Evolutionary conservation across 2,797 vertebrate genomes (phyloP), one percentile per base, ranked within the genome.

Genomic region (Brotula barbata): DNA sequence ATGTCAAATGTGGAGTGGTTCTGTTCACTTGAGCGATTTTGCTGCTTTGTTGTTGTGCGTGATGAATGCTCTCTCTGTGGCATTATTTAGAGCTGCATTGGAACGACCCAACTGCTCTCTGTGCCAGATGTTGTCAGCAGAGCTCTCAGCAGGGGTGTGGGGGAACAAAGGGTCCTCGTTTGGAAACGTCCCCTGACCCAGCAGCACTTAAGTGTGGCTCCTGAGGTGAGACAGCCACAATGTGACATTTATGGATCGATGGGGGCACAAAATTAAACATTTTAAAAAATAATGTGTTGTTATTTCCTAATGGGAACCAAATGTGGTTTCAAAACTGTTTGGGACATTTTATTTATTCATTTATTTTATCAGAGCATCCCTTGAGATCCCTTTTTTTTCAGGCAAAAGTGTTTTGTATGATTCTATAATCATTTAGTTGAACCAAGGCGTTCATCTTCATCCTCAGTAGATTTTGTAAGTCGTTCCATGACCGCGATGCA

Each of bases 11-110:
- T 69, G 68, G 58, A 54, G 54, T 11, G 21, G 48, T 51, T 63
- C 48, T 22, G 6, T 1, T 44, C 3, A 19, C 46, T 53, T 67
- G 64, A 68, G 52, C 73, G 60, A n/a, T 71, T 28, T 41, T 25
- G n/a, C 34, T 72, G 22, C 47, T 57, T 46, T 20, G 31, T 40
- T 58, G 7, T 72, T 68, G 25, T 20, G 23, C 1, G 69, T 68
- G 43, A 73, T 61, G 70, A 64, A 39, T n/a, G 1, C 62, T 68
- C 43, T 2, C 36, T 49, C 36, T 25, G 11, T 59, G 56, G 61
- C 59, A 53, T 75, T 68, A 75, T 86, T 85, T 73, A 64, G 68
- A 58, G 66, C 72, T 57, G 40, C 23, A 12, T 17, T 76, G 60
- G 58, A 76, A 23, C 75, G 21, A 31, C 51, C 87, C 68, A 81